phyloP scores from a whole-genome alignment of 2,797 vertebrate species.

The Neostethus bicornis region DNA sequence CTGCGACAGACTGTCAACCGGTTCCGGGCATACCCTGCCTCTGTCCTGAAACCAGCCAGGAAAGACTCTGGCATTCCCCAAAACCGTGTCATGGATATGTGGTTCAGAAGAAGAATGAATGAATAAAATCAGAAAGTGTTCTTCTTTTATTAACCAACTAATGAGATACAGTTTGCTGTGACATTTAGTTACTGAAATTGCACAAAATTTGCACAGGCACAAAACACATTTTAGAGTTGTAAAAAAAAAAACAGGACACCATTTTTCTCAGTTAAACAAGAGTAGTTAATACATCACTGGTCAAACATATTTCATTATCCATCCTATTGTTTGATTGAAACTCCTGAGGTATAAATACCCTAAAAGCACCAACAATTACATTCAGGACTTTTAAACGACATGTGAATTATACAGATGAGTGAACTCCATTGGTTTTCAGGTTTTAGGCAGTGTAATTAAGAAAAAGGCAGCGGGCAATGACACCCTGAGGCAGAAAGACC shows the following conservation, averaged over 20 bases:
- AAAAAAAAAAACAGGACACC: slow-evolving; percentile 22
- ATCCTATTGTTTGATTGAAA: slow-evolving; percentile 13
- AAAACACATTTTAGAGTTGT: slow-evolving; percentile 46
- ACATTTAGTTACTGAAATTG: slow-evolving; percentile 43
- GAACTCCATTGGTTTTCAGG: slow-evolving; percentile 11
- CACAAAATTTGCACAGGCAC: slow-evolving; percentile 54
- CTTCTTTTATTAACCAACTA: slow-evolving; percentile 52
- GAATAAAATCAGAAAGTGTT: no score
- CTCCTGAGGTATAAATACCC: slow-evolving; percentile 48
- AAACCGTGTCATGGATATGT: no score
- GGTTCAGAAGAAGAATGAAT: no score
- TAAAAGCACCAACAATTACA: slow-evolving; percentile 51
- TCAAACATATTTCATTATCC: slow-evolving; percentile 14
- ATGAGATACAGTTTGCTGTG: slow-evolving; percentile 50
- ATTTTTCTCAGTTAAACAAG: slow-evolving; percentile 32
- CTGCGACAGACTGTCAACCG: no score
- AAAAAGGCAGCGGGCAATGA: slow-evolving; percentile 54
- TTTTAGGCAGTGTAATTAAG: slow-evolving; percentile 56
- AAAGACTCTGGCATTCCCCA: no score
- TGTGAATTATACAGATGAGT: slow-evolving; percentile 13
- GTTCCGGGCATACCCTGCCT: no score
- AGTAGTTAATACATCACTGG: slow-evolving; percentile 42
- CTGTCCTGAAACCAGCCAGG: no score
- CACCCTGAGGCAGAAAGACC: slow-evolving; percentile 62
- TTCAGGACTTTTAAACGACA: slow-evolving; percentile 20